phyloP scores from a whole-genome alignment of 2,888 invertebrate genomes.

The Trachelus tabidus region DNA sequence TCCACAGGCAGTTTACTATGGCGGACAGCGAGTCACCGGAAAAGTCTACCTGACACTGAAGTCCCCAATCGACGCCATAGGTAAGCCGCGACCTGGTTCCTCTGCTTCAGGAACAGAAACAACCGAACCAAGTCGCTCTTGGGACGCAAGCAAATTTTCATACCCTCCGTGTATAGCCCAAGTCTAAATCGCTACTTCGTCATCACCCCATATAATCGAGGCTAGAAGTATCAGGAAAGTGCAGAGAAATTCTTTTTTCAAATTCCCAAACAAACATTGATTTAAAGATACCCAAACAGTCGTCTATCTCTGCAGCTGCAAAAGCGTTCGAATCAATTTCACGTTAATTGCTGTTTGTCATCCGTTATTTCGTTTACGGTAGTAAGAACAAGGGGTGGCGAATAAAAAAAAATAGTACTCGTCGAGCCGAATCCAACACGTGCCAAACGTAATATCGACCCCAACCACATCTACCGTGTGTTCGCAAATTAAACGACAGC shows the following conservation, averaged over 20 bases:
- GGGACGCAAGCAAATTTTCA: no score
- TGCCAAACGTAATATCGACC: conserved; percentile 41
- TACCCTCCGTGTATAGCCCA: background rate
- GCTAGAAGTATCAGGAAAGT: background rate
- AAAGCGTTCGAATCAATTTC: conserved; percentile 27
- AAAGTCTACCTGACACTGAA: conserved; percentile 40
- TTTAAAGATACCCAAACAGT: background rate
- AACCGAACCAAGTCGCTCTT: no score
- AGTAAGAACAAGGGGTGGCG: background rate
- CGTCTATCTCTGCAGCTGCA: conserved; percentile 3
- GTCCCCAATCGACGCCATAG: conserved; percentile 38
- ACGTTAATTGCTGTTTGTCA: background rate
- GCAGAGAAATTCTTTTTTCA: background rate
- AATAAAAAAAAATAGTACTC: conserved; percentile 20
- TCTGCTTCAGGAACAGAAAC: background rate
- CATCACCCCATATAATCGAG: background rate
- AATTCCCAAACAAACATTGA: background rate
- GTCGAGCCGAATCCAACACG: conserved; percentile 23
- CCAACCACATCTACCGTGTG: background rate
- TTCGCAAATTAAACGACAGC: background rate
- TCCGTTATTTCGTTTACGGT: background rate
- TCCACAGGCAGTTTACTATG: conserved; percentile 45
- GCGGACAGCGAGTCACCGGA: conserved; percentile 45
- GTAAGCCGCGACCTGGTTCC: conserved; percentile 29
- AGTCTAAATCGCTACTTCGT: background rate